These are phyloP conservation scores for Opisthocomus hoazin DNA, from an alignment of 2,113 vertebrate genomes.

Conservation along the genomic window DNA sequence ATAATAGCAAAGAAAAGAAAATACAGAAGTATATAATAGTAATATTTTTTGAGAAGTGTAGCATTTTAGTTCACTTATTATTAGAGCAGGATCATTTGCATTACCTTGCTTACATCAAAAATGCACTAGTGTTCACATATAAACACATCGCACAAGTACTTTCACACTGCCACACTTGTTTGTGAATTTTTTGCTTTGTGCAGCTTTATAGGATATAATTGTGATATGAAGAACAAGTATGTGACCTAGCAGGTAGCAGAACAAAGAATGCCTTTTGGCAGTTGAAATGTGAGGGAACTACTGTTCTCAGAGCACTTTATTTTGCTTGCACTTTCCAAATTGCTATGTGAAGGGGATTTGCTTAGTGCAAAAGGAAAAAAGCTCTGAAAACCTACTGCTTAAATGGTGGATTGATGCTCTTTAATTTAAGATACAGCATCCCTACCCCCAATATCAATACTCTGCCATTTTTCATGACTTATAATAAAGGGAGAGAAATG, in stretches of 20 bases:
- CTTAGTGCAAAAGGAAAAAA: not conserved
- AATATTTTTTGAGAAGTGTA: conserved; percentile 18
- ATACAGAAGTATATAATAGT: not conserved
- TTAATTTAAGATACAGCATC: conserved; percentile 61
- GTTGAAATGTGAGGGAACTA: not conserved
- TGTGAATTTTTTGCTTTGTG: conserved; percentile 22
- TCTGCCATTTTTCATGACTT: conserved; percentile 71
- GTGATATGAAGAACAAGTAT: not conserved
- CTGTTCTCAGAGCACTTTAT: not conserved
- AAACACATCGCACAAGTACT: not conserved
- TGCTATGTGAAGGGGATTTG: not conserved
- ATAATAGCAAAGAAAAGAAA: conserved; percentile 51
- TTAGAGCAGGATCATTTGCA: not conserved
- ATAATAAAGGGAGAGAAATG: conserved; percentile 70
- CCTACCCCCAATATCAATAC: conserved; percentile 78
- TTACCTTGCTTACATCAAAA: not conserved
- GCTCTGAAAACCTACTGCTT: conserved; percentile 29
- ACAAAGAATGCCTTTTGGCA: not conserved
- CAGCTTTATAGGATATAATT: not conserved
- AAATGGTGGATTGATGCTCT: conserved; percentile 56
- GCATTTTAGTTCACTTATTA: not conserved
- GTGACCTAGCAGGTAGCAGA: not conserved
- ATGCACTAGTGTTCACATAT: not conserved
- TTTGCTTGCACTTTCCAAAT: conserved; percentile 2
- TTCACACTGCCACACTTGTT: not conserved